These are phyloP conservation scores for Colletes collaris DNA, from an alignment of 2,888 invertebrate genomes.

Conservation along the genomic window DNA sequence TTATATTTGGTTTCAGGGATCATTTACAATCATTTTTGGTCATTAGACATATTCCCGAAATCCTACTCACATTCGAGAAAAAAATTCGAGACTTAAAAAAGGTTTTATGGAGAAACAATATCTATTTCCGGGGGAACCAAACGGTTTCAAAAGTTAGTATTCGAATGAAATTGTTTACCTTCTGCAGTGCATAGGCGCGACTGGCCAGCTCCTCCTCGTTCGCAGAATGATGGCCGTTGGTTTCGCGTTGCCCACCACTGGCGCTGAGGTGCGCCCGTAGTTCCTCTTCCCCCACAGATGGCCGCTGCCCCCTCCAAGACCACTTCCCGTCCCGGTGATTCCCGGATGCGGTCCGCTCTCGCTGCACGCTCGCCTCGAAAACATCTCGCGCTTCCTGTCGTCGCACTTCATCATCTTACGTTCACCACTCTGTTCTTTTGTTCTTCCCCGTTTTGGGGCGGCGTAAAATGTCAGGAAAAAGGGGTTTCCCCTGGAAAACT, in stretches of 20 bases:
- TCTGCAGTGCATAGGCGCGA: slow-evolving; percentile 88
- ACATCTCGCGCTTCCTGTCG: slow-evolving; percentile 78
- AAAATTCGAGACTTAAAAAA: no score
- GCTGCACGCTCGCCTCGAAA: slow-evolving; percentile 86
- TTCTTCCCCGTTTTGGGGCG: no score
- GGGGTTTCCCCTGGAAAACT: no score
- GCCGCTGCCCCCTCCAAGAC: slow-evolving; percentile 77
- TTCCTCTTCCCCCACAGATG: slow-evolving; percentile 87
- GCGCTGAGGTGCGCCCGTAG: slow-evolving; percentile 87
- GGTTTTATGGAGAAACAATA: no score
- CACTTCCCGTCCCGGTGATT: slow-evolving; percentile 79
- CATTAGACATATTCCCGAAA: no score
- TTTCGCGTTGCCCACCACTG: slow-evolving; percentile 86
- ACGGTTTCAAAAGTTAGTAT: no score
- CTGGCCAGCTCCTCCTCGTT: slow-evolving; percentile 90
- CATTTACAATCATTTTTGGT: no score
- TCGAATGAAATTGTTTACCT: slow-evolving; percentile 84
- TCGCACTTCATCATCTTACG: slow-evolving; percentile 80
- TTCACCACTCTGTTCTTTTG: not conserved
- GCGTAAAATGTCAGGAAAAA: not conserved
- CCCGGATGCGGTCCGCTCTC: slow-evolving; percentile 89
- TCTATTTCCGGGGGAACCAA: no score
- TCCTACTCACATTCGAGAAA: no score
- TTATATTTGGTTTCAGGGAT: no score
- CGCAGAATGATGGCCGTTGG: slow-evolving; percentile 87